Conservation (phyloP, 2,797 vertebrate species). For the Corythornis leucogaster region DNA sequence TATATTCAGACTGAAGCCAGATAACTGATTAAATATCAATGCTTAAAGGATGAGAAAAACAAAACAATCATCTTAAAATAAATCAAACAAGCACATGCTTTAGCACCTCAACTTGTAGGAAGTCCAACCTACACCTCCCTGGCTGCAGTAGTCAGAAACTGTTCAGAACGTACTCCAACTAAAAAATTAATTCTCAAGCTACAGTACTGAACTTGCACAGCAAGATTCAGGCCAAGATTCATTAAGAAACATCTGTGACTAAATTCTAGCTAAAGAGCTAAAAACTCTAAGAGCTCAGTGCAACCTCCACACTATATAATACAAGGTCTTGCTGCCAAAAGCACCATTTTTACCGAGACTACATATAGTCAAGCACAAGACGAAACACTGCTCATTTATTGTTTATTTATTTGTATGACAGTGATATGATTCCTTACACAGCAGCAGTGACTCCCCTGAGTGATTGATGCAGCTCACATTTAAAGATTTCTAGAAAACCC, state of each 20-base stretch:
- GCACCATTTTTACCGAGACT: not conserved
- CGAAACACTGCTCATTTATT: not conserved
- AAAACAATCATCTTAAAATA: not conserved
- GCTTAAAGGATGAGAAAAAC: not conserved
- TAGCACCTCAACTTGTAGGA: not conserved
- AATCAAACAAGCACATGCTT: not conserved
- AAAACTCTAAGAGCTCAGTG: not conserved
- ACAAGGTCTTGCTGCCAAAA: not conserved
- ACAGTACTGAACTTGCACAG: not conserved
- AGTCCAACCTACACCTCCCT: not conserved
- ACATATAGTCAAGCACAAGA: not conserved
- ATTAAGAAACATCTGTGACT: not conserved
- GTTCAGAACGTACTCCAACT: not conserved
- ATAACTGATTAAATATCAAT: not conserved
- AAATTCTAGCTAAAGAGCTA: not conserved
- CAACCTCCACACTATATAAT: not conserved
- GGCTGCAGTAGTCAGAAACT: not conserved
- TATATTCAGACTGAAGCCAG: not conserved
- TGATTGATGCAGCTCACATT: not conserved
- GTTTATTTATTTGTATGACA: not conserved
- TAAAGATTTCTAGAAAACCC: not conserved
- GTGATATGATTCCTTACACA: not conserved
- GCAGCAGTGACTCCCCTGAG: not conserved
- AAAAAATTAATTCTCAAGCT: not conserved
- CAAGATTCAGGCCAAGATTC: not conserved